phyloP scores from a whole-genome alignment of 2,113 vertebrate species.

The Reinhardtius hippoglossoides region DNA sequence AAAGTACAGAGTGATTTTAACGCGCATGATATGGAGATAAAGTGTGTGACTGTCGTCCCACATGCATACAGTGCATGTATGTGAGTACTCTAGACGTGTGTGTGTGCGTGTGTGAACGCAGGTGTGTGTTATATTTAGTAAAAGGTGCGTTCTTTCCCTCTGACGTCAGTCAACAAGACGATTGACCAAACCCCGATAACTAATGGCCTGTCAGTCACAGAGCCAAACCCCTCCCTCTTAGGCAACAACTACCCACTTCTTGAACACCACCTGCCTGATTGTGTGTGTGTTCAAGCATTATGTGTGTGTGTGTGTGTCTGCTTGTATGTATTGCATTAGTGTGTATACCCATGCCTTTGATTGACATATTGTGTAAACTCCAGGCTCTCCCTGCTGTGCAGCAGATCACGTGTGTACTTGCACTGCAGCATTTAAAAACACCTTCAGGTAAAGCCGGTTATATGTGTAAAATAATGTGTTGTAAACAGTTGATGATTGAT shows the following conservation, averaged over 20 bases:
- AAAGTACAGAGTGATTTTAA: not conserved
- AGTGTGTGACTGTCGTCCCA: not conserved
- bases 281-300: conserved; percentile 17
- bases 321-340: conserved; percentile 13
- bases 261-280: conserved; percentile 35
- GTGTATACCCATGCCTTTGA: conserved; percentile 32
- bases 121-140: conserved; percentile 58
- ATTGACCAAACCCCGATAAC: conserved; percentile 70
- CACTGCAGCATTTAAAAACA: not conserved
- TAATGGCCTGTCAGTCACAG: conserved; percentile 69
- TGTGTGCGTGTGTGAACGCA: conserved; percentile 23
- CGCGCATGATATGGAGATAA: conserved; percentile 2
- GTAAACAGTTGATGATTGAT: not conserved
- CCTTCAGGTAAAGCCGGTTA: not conserved
- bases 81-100: not conserved
- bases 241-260: conserved; percentile 53
- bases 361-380: conserved; percentile 45
- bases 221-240: conserved; percentile 61
- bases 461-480: not conserved
- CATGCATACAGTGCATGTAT: not conserved
- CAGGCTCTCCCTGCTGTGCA: conserved; percentile 9
- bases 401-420: conserved; percentile 20
- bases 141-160: conserved; percentile 56
- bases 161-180: conserved; percentile 63
- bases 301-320: conserved; percentile 6